Base-by-base conservation (phyloP, 1,140 invertebrate genomes). In the Brachionus paranguensis region DNA sequence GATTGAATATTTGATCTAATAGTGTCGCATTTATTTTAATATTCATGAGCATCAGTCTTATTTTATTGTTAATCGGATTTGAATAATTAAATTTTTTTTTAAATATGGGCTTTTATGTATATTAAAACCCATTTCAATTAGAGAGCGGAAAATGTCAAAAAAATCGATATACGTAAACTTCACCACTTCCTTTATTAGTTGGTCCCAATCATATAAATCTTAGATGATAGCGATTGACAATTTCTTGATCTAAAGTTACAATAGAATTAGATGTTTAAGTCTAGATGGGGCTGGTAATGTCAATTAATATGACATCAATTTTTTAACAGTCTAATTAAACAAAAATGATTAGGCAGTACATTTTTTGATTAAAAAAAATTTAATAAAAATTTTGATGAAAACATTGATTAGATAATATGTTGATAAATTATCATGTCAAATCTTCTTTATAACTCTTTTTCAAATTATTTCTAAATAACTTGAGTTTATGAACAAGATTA, bases 71-170 rank as follows among this genome's bases (percentile, higher is more conserved):
- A 72, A 41, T 72, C 68, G 68, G 68, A 72, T 72, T 17, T 72
- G 68, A 72, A 72, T 72, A 72, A 72, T 72, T 72, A 72, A 72
- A 43, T 72, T 72, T 41, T 17, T n/a, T 41, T 68, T 29, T 6
- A 43, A 37, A 43, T 72, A 17, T 41, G 33, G 12, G 14, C 12
- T 68, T 68, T 29, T 68, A 14, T 68, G 7, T 33, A 24, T 20
- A 24, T 20, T 20, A 60, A 60, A 60, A 60, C 27, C 47, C 53
- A 60, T 20, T 60, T 60, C 53, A 60, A 60, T 60, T 20, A 24
- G 17, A 60, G n/a, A 60, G 10, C 33, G 20, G 53, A 20, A 60
- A 60, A 60, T 60, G 53, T 60, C 53, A 60, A 20, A 60, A 60
- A 60, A 60, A 60, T 60, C 53, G 53, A 60, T 60, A 60, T 27